phyloP scores from a whole-genome alignment of 2,888 invertebrate species.

The Endotricha flammealis region DNA sequence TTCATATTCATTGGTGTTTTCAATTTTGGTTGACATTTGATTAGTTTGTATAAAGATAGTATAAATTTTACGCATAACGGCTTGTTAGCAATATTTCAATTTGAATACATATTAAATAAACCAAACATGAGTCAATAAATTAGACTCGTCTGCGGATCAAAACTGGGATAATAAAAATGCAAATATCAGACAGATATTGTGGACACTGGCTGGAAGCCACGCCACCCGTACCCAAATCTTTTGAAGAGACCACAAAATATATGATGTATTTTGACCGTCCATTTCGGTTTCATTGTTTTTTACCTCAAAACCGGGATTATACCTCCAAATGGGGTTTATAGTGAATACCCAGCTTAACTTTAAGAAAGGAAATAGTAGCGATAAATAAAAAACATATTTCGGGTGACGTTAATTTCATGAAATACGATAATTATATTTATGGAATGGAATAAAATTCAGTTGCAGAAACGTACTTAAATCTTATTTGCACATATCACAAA shows the following conservation, averaged over 20 bases:
- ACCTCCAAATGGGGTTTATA: slow-evolving; percentile 18
- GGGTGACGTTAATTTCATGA: too few species aligned
- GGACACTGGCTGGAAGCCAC: slow-evolving; percentile 48
- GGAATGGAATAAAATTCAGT: too few species aligned
- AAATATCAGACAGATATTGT: slow-evolving; percentile 60
- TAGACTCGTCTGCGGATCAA: slow-evolving; percentile 21
- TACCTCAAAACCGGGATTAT: slow-evolving; percentile 13
- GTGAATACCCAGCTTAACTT: slow-evolving; percentile 21
- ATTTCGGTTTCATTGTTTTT: slow-evolving; percentile 36
- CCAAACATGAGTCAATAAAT: slow-evolving; percentile 28
- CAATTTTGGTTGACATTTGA: too few species aligned
- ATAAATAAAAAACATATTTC: neutral
- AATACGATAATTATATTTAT: too few species aligned
- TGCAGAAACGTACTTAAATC: too few species aligned
- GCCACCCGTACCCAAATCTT: slow-evolving; percentile 40
- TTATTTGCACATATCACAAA: too few species aligned
- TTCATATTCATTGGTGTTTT: too few species aligned
- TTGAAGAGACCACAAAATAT: slow-evolving; percentile 31
- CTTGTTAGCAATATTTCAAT: too few species aligned
- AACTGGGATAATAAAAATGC: slow-evolving; percentile 53
- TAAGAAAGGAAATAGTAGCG: slow-evolving; percentile 16
- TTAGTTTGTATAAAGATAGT: too few species aligned
- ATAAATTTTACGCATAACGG: too few species aligned
- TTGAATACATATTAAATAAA: too few species aligned
- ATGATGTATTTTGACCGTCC: slow-evolving; percentile 31